Conservation (phyloP, 2,797 vertebrate genomes). For the Chromis chromis region DNA sequence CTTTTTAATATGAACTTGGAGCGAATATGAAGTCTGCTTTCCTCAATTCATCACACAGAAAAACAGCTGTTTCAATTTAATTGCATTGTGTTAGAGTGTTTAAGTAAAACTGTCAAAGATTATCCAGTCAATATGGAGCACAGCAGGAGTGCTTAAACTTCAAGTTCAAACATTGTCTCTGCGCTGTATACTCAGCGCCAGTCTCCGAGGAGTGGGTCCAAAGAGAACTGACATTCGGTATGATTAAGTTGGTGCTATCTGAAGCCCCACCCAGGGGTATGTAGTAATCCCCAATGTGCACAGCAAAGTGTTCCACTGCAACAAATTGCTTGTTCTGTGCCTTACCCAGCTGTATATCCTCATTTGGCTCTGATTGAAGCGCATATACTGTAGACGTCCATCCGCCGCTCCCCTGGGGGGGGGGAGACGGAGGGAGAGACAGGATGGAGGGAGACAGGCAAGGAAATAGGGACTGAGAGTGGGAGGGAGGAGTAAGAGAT, state of each 20-base stretch:
- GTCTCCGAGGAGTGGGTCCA: conserved; percentile 64
- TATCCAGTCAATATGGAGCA: conserved; percentile 27
- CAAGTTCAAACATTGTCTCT: conserved; percentile 59
- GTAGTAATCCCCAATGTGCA: conserved; percentile 56
- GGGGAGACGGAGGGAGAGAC: conserved; percentile 30
- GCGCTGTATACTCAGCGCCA: conserved; percentile 48
- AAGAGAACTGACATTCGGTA: conserved; percentile 69
- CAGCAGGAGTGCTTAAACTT: conserved; percentile 35
- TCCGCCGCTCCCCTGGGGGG: conserved; percentile 21
- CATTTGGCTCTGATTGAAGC: conserved; percentile 63
- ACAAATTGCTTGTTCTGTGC: conserved; percentile 46
- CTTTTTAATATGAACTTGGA: conserved; percentile 4
- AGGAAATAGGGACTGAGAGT: conserved; percentile 35
- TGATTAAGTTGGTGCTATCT: conserved; percentile 73
- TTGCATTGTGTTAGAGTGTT: conserved; percentile 15
- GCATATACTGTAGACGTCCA: conserved; percentile 54
- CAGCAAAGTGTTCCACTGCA: conserved; percentile 46
- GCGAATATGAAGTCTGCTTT: background rate
- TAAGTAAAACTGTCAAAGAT: conserved; percentile 38
- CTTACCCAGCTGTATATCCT: conserved; percentile 50
- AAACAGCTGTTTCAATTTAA: conserved; percentile 36
- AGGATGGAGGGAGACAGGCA: conserved; percentile 22
- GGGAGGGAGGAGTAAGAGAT: conserved; percentile 60
- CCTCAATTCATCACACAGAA: conserved; percentile 4
- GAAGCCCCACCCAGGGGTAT: conserved; percentile 63